phyloP scores from a whole-genome alignment of 2,888 invertebrate genomes.

The Tetragonula carbonaria region DNA sequence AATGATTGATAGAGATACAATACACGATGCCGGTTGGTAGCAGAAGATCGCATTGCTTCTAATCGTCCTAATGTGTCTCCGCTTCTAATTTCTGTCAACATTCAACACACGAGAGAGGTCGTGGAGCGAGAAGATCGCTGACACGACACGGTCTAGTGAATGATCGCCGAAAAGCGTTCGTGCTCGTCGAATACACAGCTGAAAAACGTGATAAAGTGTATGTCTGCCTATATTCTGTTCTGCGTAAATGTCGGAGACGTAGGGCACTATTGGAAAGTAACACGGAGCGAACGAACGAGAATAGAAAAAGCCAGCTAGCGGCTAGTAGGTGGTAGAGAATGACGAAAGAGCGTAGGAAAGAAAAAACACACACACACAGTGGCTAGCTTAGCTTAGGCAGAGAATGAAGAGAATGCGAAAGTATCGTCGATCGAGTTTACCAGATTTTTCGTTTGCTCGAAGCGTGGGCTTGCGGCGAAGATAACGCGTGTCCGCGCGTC shows the following conservation, averaged over 20 bases:
- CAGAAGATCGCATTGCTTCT: not conserved
- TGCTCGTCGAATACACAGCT: constrained; percentile 22
- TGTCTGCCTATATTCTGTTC: not conserved
- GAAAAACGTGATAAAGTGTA: not conserved
- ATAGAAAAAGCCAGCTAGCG: not conserved
- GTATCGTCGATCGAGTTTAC: constrained; percentile 35
- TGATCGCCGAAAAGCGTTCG: constrained; percentile 31
- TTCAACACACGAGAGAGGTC: not conserved
- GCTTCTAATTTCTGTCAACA: constrained; percentile 34
- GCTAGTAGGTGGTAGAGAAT: not conserved
- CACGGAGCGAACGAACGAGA: not conserved
- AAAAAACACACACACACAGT: not conserved
- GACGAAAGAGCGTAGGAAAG: not conserved
- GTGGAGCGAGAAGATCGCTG: not conserved
- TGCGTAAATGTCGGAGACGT: not conserved
- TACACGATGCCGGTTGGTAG: not conserved
- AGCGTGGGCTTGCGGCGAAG: not conserved
- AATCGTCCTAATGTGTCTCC: constrained; percentile 8
- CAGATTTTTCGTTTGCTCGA: constrained; percentile 14
- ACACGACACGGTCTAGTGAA: constrained; percentile 8
- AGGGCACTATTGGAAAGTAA: not conserved
- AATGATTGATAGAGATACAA: not conserved
- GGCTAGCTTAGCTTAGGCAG: not conserved
- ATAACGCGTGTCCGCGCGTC: constrained; percentile 34
- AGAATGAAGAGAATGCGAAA: not conserved